phyloP scores from a whole-genome alignment of 2,113 vertebrate species.

The Psephotus haematonotus region DNA sequence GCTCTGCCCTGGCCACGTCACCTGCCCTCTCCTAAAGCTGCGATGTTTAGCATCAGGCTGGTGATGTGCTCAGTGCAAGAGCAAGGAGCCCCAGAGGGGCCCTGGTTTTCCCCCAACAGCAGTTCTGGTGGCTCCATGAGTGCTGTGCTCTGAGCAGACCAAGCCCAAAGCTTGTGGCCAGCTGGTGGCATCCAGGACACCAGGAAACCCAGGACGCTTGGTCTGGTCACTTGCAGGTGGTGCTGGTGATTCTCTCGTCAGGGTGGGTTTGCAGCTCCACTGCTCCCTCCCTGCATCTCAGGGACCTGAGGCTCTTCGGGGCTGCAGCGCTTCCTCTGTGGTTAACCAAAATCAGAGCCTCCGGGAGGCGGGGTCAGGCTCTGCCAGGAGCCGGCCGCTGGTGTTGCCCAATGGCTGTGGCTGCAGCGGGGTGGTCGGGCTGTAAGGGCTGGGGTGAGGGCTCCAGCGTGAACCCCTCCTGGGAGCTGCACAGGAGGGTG shows the following conservation, averaged over 20 bases:
- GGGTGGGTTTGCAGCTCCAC: neutral
- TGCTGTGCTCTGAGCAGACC: neutral
- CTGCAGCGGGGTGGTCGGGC: neutral
- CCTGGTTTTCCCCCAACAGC: neutral
- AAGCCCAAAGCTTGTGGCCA: neutral
- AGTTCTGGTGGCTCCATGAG: neutral
- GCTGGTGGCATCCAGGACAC: neutral
- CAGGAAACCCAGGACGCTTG: neutral
- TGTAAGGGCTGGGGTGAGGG: neutral
- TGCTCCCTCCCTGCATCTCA: accelerated
- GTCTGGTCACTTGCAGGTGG: neutral
- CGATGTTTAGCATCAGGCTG: accelerated
- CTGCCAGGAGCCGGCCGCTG: accelerated
- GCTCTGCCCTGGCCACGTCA: accelerated
- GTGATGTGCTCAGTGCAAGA: accelerated
- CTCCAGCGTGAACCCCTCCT: neutral
- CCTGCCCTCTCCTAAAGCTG: neutral
- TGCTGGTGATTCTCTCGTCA: neutral
- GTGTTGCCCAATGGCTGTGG: neutral
- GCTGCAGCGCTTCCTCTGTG: conserved; percentile 41
- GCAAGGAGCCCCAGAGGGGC: neutral
- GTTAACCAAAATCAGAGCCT: conserved; percentile 57
- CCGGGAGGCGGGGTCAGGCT: neutral
- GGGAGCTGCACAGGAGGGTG: no score
- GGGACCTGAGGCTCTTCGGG: neutral